Evolutionary conservation across 1,140 invertebrate species (phyloP).

Genomic region (Psix sp.): DNA sequence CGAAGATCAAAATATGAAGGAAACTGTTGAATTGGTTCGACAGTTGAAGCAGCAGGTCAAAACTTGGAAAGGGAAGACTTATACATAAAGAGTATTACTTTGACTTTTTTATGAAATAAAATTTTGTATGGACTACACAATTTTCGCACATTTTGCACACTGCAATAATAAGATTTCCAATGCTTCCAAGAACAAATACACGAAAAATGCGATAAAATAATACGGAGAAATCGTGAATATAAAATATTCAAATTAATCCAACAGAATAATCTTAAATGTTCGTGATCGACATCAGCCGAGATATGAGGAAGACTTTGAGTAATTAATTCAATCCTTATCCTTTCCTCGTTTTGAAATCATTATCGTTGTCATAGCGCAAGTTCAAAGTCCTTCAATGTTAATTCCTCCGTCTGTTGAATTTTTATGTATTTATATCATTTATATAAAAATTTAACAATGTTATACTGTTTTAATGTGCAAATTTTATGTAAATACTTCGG

Average conservation of each 20-base stretch:
- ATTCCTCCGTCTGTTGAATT: slow-evolving; percentile 31
- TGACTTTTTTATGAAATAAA: slow-evolving; percentile 46
- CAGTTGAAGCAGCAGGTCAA: slow-evolving; percentile 35
- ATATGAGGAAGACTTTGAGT: slow-evolving; percentile 41
- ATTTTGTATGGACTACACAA: slow-evolving; percentile 51
- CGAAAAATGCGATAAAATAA: slow-evolving; percentile 24
- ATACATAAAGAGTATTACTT: slow-evolving; percentile 52
- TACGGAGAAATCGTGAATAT: slow-evolving; percentile 15
- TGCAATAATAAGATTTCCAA: slow-evolving; percentile 55
- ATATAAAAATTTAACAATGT: slow-evolving; percentile 35
- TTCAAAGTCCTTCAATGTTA: background rate
- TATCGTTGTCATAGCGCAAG: slow-evolving; percentile 10
- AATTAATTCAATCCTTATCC: slow-evolving; percentile 26
- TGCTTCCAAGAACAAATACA: slow-evolving; percentile 56
- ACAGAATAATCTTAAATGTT: slow-evolving; percentile 35
- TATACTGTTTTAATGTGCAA: slow-evolving; percentile 27
- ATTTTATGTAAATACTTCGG: slow-evolving; percentile 38
- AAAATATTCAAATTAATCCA: slow-evolving; percentile 44
- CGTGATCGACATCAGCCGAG: slow-evolving; percentile 19
- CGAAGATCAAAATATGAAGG: slow-evolving; percentile 43
- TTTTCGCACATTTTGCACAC: slow-evolving; percentile 56
- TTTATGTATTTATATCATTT: slow-evolving; percentile 27
- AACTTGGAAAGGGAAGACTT: slow-evolving; percentile 49
- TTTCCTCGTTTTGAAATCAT: slow-evolving; percentile 46
- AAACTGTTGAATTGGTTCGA: slow-evolving; percentile 10